A percentile compares a stretch with the other conserved stretches of the same genome.
phyloP scores from a whole-genome alignment of 2,888 invertebrate species.

The Acleris literana region DNA sequence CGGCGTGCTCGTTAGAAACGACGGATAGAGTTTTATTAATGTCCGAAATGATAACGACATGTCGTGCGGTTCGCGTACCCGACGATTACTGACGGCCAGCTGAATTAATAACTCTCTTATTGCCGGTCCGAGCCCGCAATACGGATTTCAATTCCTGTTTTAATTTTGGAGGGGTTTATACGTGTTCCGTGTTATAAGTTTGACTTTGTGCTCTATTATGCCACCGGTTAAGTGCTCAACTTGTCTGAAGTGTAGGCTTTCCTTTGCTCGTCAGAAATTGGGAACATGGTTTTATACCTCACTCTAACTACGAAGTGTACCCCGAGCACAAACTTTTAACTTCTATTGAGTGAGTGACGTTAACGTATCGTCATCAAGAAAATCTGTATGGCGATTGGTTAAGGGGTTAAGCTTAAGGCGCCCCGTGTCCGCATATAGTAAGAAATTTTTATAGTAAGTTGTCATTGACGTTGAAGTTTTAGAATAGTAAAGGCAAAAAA shows the following conservation, averaged over 20 bases:
- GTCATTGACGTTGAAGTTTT: too few species aligned
- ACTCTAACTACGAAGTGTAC: too few species aligned
- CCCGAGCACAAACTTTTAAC: too few species aligned
- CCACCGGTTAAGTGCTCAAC: constrained; percentile 38
- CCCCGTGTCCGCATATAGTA: too few species aligned
- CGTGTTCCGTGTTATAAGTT: constrained; percentile 51
- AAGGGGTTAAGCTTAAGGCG: too few species aligned
- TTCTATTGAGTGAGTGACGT: too few species aligned
- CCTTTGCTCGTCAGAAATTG: constrained; percentile 4
- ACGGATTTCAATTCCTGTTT: constrained; percentile 61
- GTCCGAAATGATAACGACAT: constrained; percentile 74
- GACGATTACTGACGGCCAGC: constrained; percentile 64
- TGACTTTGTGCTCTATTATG: constrained; percentile 45
- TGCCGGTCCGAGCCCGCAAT: constrained; percentile 52
- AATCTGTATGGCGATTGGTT: too few species aligned
- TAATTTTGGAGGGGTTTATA: constrained; percentile 57
- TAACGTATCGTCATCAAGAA: too few species aligned
- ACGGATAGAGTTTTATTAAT: constrained; percentile 71
- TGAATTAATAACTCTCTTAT: constrained; percentile 69
- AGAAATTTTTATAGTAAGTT: too few species aligned
- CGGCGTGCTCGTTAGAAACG: constrained; percentile 58
- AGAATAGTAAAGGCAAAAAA: too few species aligned
- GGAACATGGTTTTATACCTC: background rate
- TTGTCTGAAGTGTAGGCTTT: background rate
- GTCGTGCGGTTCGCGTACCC: constrained; percentile 53